phyloP scores from a whole-genome alignment of 2,113 vertebrate genomes.

The Tachysurus fulvidraco region DNA sequence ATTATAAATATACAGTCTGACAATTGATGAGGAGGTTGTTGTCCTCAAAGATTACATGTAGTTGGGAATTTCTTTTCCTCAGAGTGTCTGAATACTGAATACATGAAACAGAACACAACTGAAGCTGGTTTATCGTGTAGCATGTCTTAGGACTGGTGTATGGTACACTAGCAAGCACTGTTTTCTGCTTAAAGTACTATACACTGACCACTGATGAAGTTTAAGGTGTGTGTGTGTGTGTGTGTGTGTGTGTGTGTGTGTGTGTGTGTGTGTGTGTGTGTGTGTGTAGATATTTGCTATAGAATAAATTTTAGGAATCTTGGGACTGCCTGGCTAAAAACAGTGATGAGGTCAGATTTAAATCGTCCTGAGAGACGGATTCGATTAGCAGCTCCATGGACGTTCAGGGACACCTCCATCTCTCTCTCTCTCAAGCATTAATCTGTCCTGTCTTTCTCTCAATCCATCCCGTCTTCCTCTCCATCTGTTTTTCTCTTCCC shows the following conservation, averaged over 20 bases:
- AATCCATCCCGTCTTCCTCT: slow-evolving; percentile 12
- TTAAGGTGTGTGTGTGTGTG: background rate
- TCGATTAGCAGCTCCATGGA: slow-evolving; percentile 33
- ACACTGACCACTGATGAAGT: background rate
- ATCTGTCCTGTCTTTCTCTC: slow-evolving; percentile 29
- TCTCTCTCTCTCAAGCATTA: slow-evolving; percentile 3
- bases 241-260: no score
- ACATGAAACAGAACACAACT: background rate
- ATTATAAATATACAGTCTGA: no score
- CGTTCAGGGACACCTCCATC: slow-evolving; percentile 31
- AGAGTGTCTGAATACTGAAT: background rate
- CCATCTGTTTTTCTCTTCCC: background rate
- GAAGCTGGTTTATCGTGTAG: background rate
- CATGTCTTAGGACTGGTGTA: background rate
- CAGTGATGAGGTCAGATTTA: background rate
- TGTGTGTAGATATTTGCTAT: background rate
- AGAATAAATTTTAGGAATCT: background rate
- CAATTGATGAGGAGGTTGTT: no score
- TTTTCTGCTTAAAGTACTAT: background rate
- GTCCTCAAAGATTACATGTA: no score
- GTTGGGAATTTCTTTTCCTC: no score
- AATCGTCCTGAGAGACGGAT: slow-evolving; percentile 17
- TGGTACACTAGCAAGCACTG: background rate
- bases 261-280: no score
- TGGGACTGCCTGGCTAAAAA: slow-evolving; percentile 1